These are phyloP conservation scores for Rutpela maculata DNA, from an alignment of 2,888 invertebrate species.

Conservation along the genomic window DNA sequence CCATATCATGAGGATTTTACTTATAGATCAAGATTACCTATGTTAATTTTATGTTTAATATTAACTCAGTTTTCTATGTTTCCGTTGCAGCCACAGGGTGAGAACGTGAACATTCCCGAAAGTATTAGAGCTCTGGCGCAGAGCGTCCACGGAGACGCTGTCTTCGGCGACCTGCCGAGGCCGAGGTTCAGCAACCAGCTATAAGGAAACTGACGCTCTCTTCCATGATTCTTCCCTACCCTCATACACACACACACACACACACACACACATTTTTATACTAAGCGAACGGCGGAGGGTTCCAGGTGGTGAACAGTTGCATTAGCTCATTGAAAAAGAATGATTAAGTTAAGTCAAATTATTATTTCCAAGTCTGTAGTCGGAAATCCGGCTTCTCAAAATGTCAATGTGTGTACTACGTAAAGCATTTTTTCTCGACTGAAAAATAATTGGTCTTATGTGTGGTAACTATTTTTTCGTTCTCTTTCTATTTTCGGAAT, in stretches of 20 bases:
- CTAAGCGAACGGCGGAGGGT: background rate
- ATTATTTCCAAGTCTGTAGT: conserved; percentile 24
- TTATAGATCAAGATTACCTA: too few species aligned
- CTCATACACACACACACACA: conserved; percentile 12
- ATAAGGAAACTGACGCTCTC: conserved; percentile 74
- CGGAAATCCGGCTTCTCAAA: too few species aligned
- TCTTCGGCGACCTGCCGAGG: conserved; percentile 91
- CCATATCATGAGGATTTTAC: too few species aligned
- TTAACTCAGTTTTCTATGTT: background rate
- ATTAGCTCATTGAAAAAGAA: background rate
- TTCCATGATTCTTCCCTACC: conserved; percentile 38
- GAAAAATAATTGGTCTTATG: too few species aligned
- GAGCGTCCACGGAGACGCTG: conserved; percentile 90
- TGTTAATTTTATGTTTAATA: too few species aligned
- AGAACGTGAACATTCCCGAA: conserved; percentile 84
- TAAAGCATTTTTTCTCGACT: too few species aligned
- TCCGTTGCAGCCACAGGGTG: conserved; percentile 52
- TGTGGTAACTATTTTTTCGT: too few species aligned
- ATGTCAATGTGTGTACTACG: too few species aligned
- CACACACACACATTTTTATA: conserved; percentile 29
- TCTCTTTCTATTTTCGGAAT: too few species aligned
- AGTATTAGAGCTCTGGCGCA: conserved; percentile 94
- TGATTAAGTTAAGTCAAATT: conserved; percentile 4
- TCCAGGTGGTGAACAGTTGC: conserved; percentile 17
- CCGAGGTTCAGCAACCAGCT: conserved; percentile 91